Evolutionary conservation across 2,888 invertebrate species (phyloP).

Genomic region (Zelleria hepariella): DNA sequence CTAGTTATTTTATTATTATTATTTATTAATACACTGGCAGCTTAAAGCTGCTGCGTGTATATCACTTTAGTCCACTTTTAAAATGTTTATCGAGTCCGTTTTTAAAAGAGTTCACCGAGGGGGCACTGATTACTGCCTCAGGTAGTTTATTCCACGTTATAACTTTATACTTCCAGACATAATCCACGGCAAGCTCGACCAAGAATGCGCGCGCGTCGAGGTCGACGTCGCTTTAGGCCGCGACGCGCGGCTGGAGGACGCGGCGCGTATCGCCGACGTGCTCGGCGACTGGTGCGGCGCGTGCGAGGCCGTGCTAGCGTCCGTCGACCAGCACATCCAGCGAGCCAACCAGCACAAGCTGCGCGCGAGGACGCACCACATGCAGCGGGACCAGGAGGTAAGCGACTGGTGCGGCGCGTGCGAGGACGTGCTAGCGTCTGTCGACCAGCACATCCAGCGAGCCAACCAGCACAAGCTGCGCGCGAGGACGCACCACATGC

Average conservation of each 20-base stretch:
- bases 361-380: conserved; percentile 82
- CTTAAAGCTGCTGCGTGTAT: no score
- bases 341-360: conserved; percentile 90
- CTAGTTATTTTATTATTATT: no score
- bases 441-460: conserved; percentile 88
- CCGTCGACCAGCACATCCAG: conserved; percentile 91
- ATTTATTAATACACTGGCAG: no score
- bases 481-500: conserved; percentile 83
- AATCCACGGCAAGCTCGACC: conserved; percentile 96
- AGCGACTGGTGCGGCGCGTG: conserved; percentile 81
- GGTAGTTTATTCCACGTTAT: no score
- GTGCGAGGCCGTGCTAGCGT: conserved; percentile 89
- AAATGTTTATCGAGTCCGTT: no score
- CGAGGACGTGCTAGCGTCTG: conserved; percentile 85
- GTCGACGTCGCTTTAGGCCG: conserved; percentile 95
- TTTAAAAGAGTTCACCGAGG: no score
- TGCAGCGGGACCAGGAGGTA: conserved; percentile 89
- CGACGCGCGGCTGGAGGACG: conserved; percentile 89
- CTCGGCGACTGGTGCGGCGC: conserved; percentile 89
- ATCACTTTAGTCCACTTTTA: no score
- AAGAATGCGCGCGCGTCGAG: conserved; percentile 93
- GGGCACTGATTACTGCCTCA: no score
- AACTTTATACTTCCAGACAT: conserved; percentile 76
- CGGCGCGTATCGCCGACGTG: conserved; percentile 84
- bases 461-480: conserved; percentile 90